phyloP scores from a whole-genome alignment of 2,797 vertebrate species.

The Malurus splendens region DNA sequence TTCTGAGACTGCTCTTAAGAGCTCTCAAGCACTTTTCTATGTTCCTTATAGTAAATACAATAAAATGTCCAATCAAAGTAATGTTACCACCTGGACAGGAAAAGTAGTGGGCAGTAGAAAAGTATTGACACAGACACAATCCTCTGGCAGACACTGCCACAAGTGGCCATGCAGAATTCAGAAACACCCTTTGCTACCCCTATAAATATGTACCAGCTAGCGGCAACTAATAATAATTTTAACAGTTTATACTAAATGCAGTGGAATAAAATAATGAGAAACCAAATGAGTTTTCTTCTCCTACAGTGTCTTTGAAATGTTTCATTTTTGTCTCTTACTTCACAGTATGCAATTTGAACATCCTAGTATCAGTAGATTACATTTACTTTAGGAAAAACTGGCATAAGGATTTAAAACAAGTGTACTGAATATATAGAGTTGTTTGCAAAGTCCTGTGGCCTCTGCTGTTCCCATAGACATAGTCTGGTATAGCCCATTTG shows the following conservation, averaged over 20 bases:
- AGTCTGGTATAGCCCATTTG: background rate
- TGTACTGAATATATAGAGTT: background rate
- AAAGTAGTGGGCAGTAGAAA: background rate
- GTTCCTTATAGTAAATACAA: background rate
- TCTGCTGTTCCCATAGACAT: background rate
- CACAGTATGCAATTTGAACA: background rate
- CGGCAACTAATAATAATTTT: background rate
- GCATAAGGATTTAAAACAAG: background rate
- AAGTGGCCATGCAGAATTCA: background rate
- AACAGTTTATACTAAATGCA: background rate
- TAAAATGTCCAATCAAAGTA: background rate
- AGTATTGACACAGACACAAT: background rate
- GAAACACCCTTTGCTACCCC: background rate
- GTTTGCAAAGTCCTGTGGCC: background rate
- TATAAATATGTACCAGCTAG: background rate
- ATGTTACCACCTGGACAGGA: rapidly evolving
- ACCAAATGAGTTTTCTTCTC: background rate
- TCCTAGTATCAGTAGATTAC: background rate
- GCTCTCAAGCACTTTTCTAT: background rate
- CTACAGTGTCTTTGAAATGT: background rate
- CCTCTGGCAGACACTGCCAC: background rate
- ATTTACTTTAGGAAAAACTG: background rate
- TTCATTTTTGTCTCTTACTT: background rate
- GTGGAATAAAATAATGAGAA: background rate
- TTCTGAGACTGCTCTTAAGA: background rate